Percentiles rank a stretch among this genome's conserved stretches.
These are phyloP conservation scores for Drosophila paramelanica DNA, from an alignment of 2,888 invertebrate genomes.

Conservation along the genomic window DNA sequence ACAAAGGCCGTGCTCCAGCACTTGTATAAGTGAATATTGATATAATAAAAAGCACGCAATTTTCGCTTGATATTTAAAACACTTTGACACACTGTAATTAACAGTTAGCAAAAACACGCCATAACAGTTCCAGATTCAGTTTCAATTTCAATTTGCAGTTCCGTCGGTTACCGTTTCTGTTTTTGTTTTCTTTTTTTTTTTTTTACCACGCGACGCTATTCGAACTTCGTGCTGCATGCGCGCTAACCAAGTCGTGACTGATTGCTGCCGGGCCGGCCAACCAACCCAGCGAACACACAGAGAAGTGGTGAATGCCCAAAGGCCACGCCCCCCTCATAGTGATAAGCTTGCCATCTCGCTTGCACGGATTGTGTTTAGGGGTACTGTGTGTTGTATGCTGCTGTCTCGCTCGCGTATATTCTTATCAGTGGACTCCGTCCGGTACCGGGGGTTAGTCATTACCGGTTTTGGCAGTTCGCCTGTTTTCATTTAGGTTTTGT, in stretches of 20 bases:
- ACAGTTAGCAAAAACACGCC: slow-evolving; percentile 44
- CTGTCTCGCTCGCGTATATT: slow-evolving; percentile 26
- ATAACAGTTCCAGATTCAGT: slow-evolving; percentile 25
- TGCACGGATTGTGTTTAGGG: slow-evolving; percentile 14
- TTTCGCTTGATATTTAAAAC: slow-evolving; percentile 11
- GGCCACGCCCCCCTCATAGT: slow-evolving; percentile 55
- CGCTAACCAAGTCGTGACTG: slow-evolving; percentile 82
- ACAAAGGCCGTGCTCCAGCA: slow-evolving; percentile 17
- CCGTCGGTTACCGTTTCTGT: slow-evolving; percentile 55
- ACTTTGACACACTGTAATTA: slow-evolving; percentile 34
- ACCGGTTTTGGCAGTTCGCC: slow-evolving; percentile 69
- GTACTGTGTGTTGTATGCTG: background rate
- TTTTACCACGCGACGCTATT: slow-evolving; percentile 53
- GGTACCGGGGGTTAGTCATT: slow-evolving; percentile 72
- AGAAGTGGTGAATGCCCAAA: slow-evolving; percentile 6
- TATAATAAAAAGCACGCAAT: slow-evolving; percentile 26
- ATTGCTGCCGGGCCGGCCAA: slow-evolving; percentile 66
- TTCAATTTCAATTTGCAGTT: slow-evolving; percentile 25
- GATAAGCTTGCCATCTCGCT: slow-evolving; percentile 34
- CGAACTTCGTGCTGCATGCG: slow-evolving; percentile 76
- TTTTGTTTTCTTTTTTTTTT: background rate
- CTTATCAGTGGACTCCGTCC: slow-evolving; percentile 59
- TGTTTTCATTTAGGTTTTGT: slow-evolving; percentile 44
- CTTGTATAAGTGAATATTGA: background rate
- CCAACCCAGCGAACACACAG: slow-evolving; percentile 50